Evolutionary conservation across 2,888 invertebrate species (phyloP).

Genomic region (Sepiola atlantica): DNA sequence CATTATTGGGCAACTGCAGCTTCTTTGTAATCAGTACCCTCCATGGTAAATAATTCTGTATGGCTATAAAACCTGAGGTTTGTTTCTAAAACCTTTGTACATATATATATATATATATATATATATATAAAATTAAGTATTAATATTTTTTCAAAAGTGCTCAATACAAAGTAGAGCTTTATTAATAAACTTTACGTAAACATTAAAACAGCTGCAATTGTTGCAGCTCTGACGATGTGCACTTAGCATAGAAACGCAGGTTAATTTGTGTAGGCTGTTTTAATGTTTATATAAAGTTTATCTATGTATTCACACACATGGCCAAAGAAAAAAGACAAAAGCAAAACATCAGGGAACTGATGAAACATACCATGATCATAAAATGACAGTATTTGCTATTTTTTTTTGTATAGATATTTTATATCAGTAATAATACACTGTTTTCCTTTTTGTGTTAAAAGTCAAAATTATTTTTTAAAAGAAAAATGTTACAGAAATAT

Average conservation of each 20-base stretch:
- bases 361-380: neutral
- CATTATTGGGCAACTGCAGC: conserved; percentile 78
- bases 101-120: no score
- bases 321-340: neutral
- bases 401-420: neutral
- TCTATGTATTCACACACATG: neutral
- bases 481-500: neutral
- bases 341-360: neutral
- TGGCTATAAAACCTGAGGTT: no score
- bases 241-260: neutral
- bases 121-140: no score
- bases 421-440: neutral
- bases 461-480: neutral
- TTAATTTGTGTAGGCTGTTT: neutral
- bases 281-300: neutral
- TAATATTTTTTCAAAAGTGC: no score
- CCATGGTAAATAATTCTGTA: conserved; percentile 99
- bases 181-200: no score
- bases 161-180: no score
- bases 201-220: no score
- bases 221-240: no score
- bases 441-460: neutral
- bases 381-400: conserved; percentile 18
- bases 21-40: conserved; percentile 99
- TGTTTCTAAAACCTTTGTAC: no score